Evolutionary conservation across 1,140 invertebrate genomes (phyloP).

Genomic region (Pollicipes pollicipes): DNA sequence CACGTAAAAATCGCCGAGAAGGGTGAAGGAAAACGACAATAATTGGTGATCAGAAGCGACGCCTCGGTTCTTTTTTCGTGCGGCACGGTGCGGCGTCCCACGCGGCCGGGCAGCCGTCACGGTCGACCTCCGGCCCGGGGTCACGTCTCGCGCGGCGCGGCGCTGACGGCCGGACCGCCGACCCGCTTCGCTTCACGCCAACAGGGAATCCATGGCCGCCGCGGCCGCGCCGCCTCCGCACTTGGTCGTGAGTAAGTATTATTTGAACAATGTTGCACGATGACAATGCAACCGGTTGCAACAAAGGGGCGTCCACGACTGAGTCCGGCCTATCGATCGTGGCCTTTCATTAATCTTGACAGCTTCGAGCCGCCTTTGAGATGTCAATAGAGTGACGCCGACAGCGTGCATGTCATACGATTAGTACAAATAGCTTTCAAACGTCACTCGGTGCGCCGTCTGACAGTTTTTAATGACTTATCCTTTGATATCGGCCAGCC

Average conservation of each 20-base stretch:
- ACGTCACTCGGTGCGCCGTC: neutral
- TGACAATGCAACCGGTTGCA: neutral
- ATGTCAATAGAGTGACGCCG: neutral
- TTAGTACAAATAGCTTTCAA: constrained; percentile 2
- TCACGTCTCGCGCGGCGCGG: neutral
- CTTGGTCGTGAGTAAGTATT: neutral
- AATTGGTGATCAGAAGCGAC: neutral
- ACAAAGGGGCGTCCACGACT: neutral
- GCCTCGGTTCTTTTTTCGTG: neutral
- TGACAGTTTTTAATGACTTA: neutral
- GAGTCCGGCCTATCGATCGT: neutral
- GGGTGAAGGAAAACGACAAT: neutral
- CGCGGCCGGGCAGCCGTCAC: neutral
- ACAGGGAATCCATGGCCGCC: neutral
- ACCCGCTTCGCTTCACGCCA: too few species aligned
- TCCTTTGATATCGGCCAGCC: neutral
- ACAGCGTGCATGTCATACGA: neutral
- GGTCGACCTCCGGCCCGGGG: neutral
- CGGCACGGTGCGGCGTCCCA: neutral
- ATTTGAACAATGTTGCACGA: neutral
- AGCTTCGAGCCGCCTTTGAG: neutral
- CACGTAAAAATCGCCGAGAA: neutral
- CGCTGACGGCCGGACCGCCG: too few species aligned
- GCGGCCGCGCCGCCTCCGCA: neutral
- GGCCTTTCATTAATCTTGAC: neutral